Evolutionary conservation across 2,113 vertebrate species (phyloP).

Genomic region (Neodontobutis hainanensis): DNA sequence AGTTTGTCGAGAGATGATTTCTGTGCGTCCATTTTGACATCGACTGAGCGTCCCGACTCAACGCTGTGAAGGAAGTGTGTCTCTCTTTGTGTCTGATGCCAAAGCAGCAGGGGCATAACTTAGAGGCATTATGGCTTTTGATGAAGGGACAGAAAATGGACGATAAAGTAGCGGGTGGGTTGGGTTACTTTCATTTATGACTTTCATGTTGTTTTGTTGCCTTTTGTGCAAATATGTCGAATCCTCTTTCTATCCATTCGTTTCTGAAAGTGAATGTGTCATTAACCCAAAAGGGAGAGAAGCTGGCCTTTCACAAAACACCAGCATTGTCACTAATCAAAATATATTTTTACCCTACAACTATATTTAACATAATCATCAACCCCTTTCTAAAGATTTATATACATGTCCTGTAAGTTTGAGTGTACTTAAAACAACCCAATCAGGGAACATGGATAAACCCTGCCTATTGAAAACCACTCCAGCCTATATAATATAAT

Average conservation of each 20-base stretch:
- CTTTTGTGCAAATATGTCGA: conserved; percentile 17
- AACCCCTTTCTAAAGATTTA: conserved; percentile 6
- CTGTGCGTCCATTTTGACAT: conserved; percentile 31
- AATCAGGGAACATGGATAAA: not conserved
- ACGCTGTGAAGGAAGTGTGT: conserved; percentile 73
- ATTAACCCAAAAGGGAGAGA: conserved; percentile 15
- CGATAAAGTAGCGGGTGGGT: conserved; percentile 1
- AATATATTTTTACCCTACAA: not conserved
- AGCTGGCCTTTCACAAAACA: conserved; percentile 56
- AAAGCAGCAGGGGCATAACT: conserved; percentile 40
- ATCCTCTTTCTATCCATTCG: conserved; percentile 49
- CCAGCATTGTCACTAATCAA: conserved; percentile 34
- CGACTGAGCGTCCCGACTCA: conserved; percentile 53
- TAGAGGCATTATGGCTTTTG: conserved; percentile 70
- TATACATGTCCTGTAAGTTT: not conserved
- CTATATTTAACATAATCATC: conserved; percentile 1
- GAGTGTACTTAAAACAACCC: not conserved
- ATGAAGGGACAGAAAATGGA: conserved; percentile 18
- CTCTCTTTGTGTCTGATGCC: conserved; percentile 43
- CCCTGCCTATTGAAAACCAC: not conserved
- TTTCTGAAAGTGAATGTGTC: conserved; percentile 22
- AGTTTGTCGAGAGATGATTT: conserved; percentile 11
- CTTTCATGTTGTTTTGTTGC: conserved; percentile 43
- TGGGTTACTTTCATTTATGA: conserved; percentile 33
- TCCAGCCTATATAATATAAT: conserved; percentile 1